A percentile compares a stretch with the other conserved stretches of the same genome.
Conservation (phyloP, 2,797 vertebrate genomes). For the Serranus cabrilla region DNA sequence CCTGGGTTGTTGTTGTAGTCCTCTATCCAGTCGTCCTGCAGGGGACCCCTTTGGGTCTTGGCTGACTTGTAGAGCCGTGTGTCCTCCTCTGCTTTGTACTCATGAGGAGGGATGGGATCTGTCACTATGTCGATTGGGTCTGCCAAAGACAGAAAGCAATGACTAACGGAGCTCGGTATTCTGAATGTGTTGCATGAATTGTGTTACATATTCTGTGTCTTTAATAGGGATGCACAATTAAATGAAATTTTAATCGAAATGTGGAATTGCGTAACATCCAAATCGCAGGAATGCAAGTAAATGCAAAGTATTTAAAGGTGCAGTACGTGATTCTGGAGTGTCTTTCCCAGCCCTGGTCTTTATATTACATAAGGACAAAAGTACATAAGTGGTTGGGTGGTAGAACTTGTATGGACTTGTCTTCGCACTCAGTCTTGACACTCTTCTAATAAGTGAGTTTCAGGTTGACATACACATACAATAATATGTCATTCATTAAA, state of each 20-base stretch:
- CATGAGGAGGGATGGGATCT: constrained; percentile 93
- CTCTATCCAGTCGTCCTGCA: constrained; percentile 94
- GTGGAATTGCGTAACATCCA: no score
- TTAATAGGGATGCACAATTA: no score
- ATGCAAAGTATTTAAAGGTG: no score
- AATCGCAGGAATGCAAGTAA: no score
- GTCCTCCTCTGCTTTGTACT: constrained; percentile 97
- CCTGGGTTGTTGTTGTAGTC: constrained; percentile 89
- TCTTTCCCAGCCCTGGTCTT: not conserved
- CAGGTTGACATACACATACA: constrained; percentile 3
- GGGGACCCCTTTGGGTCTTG: constrained; percentile 94
- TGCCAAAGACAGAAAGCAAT: constrained; percentile 68
- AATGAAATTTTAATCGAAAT: no score
- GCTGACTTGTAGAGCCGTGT: constrained; percentile 92
- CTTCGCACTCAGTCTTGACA: constrained; percentile 18
- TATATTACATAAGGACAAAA: not conserved
- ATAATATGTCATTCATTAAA: constrained; percentile 35
- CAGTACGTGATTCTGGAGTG: no score
- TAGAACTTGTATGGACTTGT: constrained; percentile 17
- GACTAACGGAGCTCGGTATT: constrained; percentile 13
- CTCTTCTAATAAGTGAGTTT: constrained; percentile 24
- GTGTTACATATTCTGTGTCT: not conserved
- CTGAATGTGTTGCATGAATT: not conserved
- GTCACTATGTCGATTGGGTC: constrained; percentile 98
- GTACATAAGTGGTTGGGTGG: not conserved